Evolutionary conservation across 2,797 vertebrate genomes (phyloP), one percentile per base, ranked within the genome.

Genomic region (Perodicticus potto): DNA sequence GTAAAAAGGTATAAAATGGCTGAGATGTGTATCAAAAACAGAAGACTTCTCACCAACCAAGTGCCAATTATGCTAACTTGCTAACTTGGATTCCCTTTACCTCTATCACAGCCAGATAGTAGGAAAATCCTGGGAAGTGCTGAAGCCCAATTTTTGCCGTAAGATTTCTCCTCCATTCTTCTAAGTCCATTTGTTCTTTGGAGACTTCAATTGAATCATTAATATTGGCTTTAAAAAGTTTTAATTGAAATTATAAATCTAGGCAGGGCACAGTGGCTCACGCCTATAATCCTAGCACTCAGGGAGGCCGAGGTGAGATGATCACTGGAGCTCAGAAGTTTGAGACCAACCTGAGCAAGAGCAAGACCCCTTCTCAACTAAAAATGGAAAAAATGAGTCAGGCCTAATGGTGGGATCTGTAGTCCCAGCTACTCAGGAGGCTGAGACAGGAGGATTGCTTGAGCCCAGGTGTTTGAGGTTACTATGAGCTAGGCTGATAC

Each of bases 201-300:
- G 49, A 94, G 85, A 91, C 72, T 43, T 22, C 27, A 94, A 57
- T 12, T 82, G 37, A 53, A 89, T 86, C 12, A 2, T 43, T 43
- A 89, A 92, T 19, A 89, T 53, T 80, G 43, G 27, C 11, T 61
- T 94, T 45, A 86, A 84, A n/a, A 55, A 74, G 29, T 91, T 59
- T 83, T 87, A 57, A 73, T 53, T n/a, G 1, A 20, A 9, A 61
- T 67, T 67, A 40, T 70, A 95, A 77, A 67, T 40, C 53, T 72
- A 53, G 49, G 49, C 14, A 53, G 49, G 14, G 14, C 49, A 53
- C 49, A 53, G 49, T 4, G 49, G 49, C 49, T 53, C 14, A 53
- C 14, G 14, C 14, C 49, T 53, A 14, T 53, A 53, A 53, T 53
- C 14, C 49, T 53, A 53, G 49, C 49, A 53, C 49, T 53, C 49